phyloP scores from a whole-genome alignment of 2,113 vertebrate species.

The Cathartes aura region DNA sequence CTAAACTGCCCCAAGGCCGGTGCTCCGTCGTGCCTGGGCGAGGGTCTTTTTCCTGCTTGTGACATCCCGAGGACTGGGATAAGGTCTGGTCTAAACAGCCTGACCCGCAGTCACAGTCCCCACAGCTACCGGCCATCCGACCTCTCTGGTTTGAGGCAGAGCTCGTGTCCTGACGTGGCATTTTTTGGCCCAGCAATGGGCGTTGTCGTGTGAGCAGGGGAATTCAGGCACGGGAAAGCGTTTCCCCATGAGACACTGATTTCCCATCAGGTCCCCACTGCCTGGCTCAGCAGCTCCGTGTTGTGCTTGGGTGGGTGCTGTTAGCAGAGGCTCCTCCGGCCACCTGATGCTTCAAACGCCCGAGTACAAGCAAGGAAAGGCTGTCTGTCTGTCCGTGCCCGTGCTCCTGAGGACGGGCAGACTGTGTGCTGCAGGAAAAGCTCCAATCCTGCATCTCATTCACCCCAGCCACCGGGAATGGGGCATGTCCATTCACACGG shows the following conservation, averaged over 20 bases:
- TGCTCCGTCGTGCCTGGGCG: rapidly evolving
- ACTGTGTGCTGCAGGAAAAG: neutral
- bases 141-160: too few species aligned
- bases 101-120: rapidly evolving
- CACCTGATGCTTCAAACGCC: neutral
- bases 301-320: rapidly evolving
- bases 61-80: neutral
- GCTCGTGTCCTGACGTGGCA: rapidly evolving
- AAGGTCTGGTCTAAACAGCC: neutral
- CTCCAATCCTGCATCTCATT: neutral
- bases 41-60: too few species aligned
- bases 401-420: rapidly evolving
- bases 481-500: rapidly evolving
- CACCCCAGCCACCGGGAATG: rapidly evolving
- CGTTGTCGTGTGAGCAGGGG: rapidly evolving
- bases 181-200: neutral
- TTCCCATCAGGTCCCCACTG: neutral
- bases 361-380: neutral
- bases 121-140: rapidly evolving
- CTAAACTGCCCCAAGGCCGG: rapidly evolving
- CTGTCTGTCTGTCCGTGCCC: neutral
- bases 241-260: rapidly evolving
- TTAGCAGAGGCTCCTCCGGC: too few species aligned
- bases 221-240: rapidly evolving
- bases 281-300: neutral